Evolutionary conservation across 2,113 vertebrate genomes (phyloP), one percentile per base, ranked within the genome.

Genomic region (Willisornis vidua): DNA sequence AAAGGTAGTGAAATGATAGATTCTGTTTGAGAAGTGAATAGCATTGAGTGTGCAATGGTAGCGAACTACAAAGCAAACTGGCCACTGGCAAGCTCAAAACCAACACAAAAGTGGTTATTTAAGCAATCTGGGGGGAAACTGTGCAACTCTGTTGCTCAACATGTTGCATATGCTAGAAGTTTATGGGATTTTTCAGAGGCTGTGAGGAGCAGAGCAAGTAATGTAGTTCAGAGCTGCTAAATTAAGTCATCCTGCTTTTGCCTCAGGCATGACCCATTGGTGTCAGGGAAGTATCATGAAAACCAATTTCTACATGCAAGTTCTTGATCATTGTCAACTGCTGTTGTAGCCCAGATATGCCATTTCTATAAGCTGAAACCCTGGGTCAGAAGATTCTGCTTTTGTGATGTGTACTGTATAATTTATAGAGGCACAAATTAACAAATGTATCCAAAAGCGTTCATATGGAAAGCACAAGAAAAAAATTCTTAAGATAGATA

Each of bases 221-320:
- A 6, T 54, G 20, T 45, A 19, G 33, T 14, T 31, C 12, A 26
- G 19, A 71, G 7, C 7, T 87, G 43, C 6, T 25, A 61, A 46
- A 70, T 48, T 3, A 62, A 48, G 19, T 31, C 0, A 43, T 65
- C 6, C 12, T 9, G 23, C 19, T 67, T 90, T 87, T 77, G 8
- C 20, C 43, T 90, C 14, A 70, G 5, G 2, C 12, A 22, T 68
- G n/a, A 57, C 9, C 15, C 29, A 14, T 0, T 63, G 25, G 1
- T 85, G 6, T 80, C 29, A 61, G 33, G 13, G 20, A 74, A 8
- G 14, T 74, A 24, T 39, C 6, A 46, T 10, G 29, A 43, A 70
- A 10, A n/a, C 12, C 0, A 19, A n/a, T 74, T 85, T 66, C 18
- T 74, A 7, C 12, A 8, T 24, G 5, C 35, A 26, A 2, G 0